phyloP scores from a whole-genome alignment of 23 tunicate species.

The Halocynthia aurantium region DNA sequence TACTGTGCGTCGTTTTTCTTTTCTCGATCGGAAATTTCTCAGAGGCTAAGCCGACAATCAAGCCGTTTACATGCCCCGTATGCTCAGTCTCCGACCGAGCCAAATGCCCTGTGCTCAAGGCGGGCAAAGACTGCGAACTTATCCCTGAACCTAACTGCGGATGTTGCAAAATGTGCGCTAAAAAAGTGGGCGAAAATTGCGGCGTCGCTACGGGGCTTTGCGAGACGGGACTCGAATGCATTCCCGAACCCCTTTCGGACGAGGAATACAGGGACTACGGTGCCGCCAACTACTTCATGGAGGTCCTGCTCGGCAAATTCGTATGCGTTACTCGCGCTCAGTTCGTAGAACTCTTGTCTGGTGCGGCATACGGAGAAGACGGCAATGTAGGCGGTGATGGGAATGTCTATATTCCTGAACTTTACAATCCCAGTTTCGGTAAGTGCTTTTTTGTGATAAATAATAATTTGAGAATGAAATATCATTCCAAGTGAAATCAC shows the following conservation, averaged over 20 bases:
- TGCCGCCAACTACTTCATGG: background rate
- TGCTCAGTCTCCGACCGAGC: background rate
- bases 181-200: conserved; percentile 25
- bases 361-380: background rate
- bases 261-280: conserved; percentile 10
- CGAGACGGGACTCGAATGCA: conserved; percentile 17
- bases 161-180: conserved; percentile 63
- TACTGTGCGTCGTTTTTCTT: background rate
- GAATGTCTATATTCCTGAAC: background rate
- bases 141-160: conserved; percentile 46
- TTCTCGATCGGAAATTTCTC: background rate
- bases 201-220: conserved; percentile 35
- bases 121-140: conserved; percentile 15
- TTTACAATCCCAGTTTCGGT: background rate
- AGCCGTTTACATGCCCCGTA: background rate
- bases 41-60: background rate
- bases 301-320: background rate
- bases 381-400: background rate
- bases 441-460: background rate
- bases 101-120: conserved; percentile 21
- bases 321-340: conserved; percentile 4
- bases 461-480: too few species aligned
- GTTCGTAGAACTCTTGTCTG: background rate
- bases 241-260: background rate
- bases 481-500: too few species aligned